phyloP scores from a whole-genome alignment of 1,140 invertebrate species.

The Stegodyphus dumicola region DNA sequence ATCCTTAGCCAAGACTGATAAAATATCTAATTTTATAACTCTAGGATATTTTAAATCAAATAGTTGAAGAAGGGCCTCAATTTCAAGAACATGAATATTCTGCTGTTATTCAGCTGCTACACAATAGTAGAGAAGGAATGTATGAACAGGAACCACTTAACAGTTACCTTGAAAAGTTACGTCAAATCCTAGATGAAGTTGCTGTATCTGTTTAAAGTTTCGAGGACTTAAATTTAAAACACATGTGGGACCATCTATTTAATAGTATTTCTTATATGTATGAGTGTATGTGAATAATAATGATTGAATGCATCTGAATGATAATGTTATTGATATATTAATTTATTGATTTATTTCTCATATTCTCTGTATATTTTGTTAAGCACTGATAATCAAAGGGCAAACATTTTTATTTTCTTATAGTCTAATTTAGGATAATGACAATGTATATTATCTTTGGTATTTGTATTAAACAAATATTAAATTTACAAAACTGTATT shows the following conservation, averaged over 20 bases:
- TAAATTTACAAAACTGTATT: no score
- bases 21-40: constrained; percentile 57
- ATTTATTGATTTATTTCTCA: no score
- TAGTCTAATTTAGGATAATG: no score
- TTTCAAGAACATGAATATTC: constrained; percentile 88
- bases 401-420: no score
- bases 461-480: neutral
- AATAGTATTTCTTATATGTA: no score
- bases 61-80: constrained; percentile 83
- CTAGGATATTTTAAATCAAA: constrained; percentile 84
- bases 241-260: neutral
- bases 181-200: constrained; percentile 77
- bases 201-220: constrained; percentile 73
- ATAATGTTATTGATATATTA: no score
- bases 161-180: constrained; percentile 73
- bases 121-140: constrained; percentile 72
- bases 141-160: constrained; percentile 68
- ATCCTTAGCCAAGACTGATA: no score
- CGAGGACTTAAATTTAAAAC: neutral
- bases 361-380: no score
- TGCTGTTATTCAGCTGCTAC: constrained; percentile 82
- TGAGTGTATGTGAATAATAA: no score
- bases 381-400: no score
- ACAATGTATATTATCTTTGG: no score
- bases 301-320: no score